phyloP scores from a whole-genome alignment of 2,113 vertebrate species.

The Rhea pennata region DNA sequence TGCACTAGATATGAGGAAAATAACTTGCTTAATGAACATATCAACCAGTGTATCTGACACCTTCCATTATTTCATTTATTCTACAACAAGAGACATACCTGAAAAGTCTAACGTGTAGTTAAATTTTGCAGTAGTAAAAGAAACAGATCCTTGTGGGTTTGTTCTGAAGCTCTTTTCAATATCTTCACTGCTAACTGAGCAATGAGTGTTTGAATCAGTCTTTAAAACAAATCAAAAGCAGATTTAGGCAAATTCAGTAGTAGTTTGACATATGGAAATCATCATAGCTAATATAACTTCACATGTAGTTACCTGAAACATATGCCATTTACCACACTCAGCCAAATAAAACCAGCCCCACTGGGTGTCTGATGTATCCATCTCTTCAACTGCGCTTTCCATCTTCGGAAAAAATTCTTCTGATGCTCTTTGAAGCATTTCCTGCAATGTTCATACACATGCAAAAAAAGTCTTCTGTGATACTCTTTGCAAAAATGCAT shows the following conservation, averaged over 20 bases:
- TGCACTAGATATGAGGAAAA: neutral
- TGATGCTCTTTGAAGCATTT: slow-evolving; percentile 69
- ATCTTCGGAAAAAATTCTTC: slow-evolving; percentile 65
- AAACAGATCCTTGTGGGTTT: slow-evolving; percentile 88
- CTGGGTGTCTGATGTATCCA: slow-evolving; percentile 93
- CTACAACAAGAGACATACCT: slow-evolving; percentile 76
- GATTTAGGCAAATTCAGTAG: slow-evolving; percentile 33
- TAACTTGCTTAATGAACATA: neutral
- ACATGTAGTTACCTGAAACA: slow-evolving; percentile 88
- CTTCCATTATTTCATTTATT: neutral
- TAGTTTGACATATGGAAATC: neutral
- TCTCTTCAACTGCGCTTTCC: slow-evolving; percentile 82
- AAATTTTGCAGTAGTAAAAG: slow-evolving; percentile 94
- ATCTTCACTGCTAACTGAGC: slow-evolving; percentile 92
- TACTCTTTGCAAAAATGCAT: neutral
- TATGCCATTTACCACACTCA: slow-evolving; percentile 97
- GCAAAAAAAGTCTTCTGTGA: neutral
- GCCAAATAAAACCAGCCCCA: slow-evolving; percentile 98
- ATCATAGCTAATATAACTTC: neutral
- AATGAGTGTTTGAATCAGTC: slow-evolving; percentile 89
- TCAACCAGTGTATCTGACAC: neutral
- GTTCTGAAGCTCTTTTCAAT: slow-evolving; percentile 91
- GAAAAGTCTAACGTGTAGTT: slow-evolving; percentile 93
- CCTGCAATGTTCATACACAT: slow-evolving; percentile 59
- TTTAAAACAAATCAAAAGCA: slow-evolving; percentile 75